These are phyloP conservation scores for Strongylocentrotus purpuratus DNA, from an alignment of 35 echinoderm and acorn worm genomes.

Conservation along the genomic window DNA sequence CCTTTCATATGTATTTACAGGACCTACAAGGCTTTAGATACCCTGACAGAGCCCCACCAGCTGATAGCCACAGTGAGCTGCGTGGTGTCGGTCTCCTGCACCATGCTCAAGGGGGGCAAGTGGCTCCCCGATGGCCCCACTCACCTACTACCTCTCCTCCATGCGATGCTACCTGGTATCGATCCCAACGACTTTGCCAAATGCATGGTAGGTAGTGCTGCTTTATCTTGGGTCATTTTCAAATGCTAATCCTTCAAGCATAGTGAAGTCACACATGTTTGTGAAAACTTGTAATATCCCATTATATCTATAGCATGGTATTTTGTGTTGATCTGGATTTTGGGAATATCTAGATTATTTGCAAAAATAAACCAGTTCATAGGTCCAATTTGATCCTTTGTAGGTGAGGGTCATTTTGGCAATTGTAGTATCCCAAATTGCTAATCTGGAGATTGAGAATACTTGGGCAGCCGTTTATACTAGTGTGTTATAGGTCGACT, in stretches of 20 bases:
- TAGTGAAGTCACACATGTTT: not conserved
- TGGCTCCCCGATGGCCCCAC: slow-evolving; percentile 81
- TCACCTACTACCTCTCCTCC: slow-evolving; percentile 86
- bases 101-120: slow-evolving; percentile 82
- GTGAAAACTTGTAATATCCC: not conserved
- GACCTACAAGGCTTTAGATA: slow-evolving; percentile 87
- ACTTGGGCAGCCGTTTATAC: no score
- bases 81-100: slow-evolving; percentile 73
- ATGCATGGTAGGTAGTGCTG: slow-evolving; percentile 78
- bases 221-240: not conserved
- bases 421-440: no score
- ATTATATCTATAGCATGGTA: not conserved
- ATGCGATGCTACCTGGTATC: slow-evolving; percentile 84
- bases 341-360: no score
- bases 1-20: slow-evolving; percentile 35
- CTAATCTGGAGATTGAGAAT: no score
- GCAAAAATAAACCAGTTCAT: no score
- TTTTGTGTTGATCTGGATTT: no score
- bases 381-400: no score
- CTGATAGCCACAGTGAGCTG: slow-evolving; percentile 96
- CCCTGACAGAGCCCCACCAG: slow-evolving; percentile 94
- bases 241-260: not conserved
- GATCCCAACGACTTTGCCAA: slow-evolving; percentile 95
- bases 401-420: no score
- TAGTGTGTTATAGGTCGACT: no score